phyloP scores from a whole-genome alignment of 2,888 invertebrate species.

The Philonicus albiceps region DNA sequence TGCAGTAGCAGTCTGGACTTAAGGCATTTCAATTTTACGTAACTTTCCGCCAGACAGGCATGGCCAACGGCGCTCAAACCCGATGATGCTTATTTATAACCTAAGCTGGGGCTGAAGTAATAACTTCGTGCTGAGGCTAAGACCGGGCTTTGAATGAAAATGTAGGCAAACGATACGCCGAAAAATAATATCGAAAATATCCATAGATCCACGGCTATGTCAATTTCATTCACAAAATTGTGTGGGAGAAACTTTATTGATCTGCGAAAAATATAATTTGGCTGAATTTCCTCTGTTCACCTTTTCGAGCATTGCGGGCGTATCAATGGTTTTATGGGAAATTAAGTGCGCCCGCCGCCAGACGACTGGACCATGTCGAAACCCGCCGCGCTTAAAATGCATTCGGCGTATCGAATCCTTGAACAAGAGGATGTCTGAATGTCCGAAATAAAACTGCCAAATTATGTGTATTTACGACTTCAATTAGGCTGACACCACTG shows the following conservation, averaged over 20 bases:
- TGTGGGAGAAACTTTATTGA: conserved; percentile 21
- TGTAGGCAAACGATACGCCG: background rate
- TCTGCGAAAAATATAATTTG: background rate
- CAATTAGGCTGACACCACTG: conserved; percentile 41
- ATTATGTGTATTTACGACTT: conserved; percentile 42
- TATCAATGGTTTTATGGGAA: conserved; percentile 13
- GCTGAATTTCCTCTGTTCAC: conserved; percentile 13
- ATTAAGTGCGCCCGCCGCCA: background rate
- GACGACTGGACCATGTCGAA: background rate
- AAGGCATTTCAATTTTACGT: conserved; percentile 4
- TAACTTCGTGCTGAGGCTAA: background rate
- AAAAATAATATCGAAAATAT: background rate
- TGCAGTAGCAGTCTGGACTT: background rate
- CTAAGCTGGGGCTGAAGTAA: background rate
- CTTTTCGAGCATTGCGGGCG: conserved; percentile 1
- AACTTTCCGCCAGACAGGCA: background rate
- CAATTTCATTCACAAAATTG: background rate
- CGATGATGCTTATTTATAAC: conserved; percentile 20
- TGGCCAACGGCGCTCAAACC: background rate
- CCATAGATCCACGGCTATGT: background rate
- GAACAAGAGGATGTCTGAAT: conserved; percentile 38
- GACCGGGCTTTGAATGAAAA: background rate
- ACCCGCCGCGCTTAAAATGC: background rate
- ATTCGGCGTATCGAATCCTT: conserved; percentile 25
- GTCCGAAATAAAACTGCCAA: conserved; percentile 46